phyloP scores from a whole-genome alignment of 2,113 vertebrate genomes.

The Rhinopomastus cyanomelas region DNA sequence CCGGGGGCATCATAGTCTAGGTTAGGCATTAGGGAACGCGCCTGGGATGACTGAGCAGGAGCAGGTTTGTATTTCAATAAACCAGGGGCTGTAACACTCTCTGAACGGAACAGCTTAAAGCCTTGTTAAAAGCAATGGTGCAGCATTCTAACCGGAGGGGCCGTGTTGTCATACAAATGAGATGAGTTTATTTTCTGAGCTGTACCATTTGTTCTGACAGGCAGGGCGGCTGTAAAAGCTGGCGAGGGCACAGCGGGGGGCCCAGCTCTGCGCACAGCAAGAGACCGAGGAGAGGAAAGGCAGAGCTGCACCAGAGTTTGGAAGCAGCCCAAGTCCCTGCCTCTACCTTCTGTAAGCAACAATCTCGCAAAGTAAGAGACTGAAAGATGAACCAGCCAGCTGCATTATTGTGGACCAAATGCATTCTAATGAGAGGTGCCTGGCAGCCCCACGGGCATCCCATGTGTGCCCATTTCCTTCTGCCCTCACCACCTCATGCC shows the following conservation, averaged over 20 bases:
- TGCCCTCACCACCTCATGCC: slow-evolving; percentile 18
- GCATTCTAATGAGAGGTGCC: slow-evolving; percentile 85
- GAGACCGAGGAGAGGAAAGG: slow-evolving; percentile 66
- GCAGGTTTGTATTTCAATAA: slow-evolving; percentile 49
- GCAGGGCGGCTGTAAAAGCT: slow-evolving; percentile 88
- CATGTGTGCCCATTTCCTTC: not conserved
- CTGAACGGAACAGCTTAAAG: slow-evolving; percentile 69
- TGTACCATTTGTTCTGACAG: slow-evolving; percentile 92
- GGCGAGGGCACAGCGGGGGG: slow-evolving; percentile 84
- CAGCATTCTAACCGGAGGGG: slow-evolving; percentile 88
- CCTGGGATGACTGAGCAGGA: not conserved
- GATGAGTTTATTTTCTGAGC: slow-evolving; percentile 94
- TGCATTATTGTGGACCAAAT: slow-evolving; percentile 86
- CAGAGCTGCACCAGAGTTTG: slow-evolving; percentile 80
- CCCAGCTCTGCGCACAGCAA: slow-evolving; percentile 81
- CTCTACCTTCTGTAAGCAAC: slow-evolving; percentile 90
- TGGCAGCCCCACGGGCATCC: slow-evolving; percentile 71
- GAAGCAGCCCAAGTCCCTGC: slow-evolving; percentile 89
- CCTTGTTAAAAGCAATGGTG: slow-evolving; percentile 82
- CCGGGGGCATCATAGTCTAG: not conserved
- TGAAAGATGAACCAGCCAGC: slow-evolving; percentile 78
- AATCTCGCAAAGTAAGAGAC: slow-evolving; percentile 65
- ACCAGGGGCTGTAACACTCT: slow-evolving; percentile 30
- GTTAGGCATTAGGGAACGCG: not conserved
- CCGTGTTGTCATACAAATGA: slow-evolving; percentile 93